Evolutionary conservation across 64 coral and sea anemone species (phyloP), one percentile per base, ranked within the genome.

Genomic region (Montipora cactus): DNA sequence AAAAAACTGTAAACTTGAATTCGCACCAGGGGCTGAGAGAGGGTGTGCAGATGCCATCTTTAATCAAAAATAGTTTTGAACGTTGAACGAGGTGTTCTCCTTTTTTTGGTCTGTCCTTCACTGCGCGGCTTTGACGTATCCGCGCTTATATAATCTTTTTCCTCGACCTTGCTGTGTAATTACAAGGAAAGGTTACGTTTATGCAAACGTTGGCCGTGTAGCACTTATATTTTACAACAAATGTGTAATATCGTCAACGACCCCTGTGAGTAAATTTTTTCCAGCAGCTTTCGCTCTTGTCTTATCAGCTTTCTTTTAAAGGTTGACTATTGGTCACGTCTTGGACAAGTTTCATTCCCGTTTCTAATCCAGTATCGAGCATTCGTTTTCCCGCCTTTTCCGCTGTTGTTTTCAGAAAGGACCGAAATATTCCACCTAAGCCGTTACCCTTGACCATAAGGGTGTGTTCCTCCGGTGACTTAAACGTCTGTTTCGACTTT

Each of bases 361-460:
- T 59, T 7, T 87, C 83, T 19, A 87, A n/a, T 15, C 83, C 48
- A 16, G 83, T 87, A 45, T 70, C 47, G 13, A 87, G 83, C 28
- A 87, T 4, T 46, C 83, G 61, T 14, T 87, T 87, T 45, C 28
- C 64, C 9, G 48, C 83, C 46, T 87, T 87, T 11, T 87, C 47
- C 0, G 25, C 83, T n/a, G 61, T 52, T 70, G 28, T 69, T 20
- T 87, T 87, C 0, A 87, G 61, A 87, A 87, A 70, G 11, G 83
- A 47, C n/a, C 59, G 61, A 52, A 87, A 87, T 64, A 87, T 69
- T 7, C 83, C 59, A 18, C 83, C 61, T 47, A 69, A 3, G 0
- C 83, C 83, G 23, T 68, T 87, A 20, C 83, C 83, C 44, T 87
- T 87, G 83, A 70, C 62, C 64, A 25, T 87, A 87, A 74, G 61